Percentiles rank a stretch among this genome's conserved stretches.
Evolutionary conservation across 2,888 invertebrate genomes (phyloP).

Genomic region (Synergus gifuensis): DNA sequence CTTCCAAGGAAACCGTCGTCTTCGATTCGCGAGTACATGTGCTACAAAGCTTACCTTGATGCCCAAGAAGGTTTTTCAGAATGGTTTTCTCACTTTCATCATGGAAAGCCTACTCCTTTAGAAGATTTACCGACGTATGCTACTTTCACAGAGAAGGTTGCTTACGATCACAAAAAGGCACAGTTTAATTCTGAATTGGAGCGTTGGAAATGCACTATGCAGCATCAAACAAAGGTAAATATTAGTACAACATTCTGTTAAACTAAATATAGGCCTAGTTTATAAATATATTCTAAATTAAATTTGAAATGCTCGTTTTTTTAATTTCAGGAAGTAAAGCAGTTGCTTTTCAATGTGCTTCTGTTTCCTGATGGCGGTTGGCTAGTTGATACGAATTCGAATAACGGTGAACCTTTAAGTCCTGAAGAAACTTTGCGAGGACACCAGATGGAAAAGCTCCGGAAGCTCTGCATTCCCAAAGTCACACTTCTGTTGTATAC

Average conservation of each 20-base stretch:
- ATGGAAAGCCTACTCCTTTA: constrained; percentile 87
- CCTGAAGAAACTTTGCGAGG: constrained; percentile 80
- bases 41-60: constrained; percentile 92
- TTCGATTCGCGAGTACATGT: constrained; percentile 89
- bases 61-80: constrained; percentile 93
- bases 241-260: constrained; percentile 3
- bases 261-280: too few species aligned
- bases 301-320: constrained; percentile 36
- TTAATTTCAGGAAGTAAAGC: constrained; percentile 83
- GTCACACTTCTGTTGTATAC: constrained; percentile 87
- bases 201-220: constrained; percentile 85
- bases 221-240: constrained; percentile 84
- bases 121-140: constrained; percentile 81
- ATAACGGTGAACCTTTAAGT: constrained; percentile 78
- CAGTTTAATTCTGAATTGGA: constrained; percentile 89
- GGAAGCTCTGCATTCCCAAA: constrained; percentile 92
- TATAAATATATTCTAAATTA: neutral
- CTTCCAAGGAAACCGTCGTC: constrained; percentile 77
- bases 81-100: constrained; percentile 92
- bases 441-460: constrained; percentile 86
- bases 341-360: constrained; percentile 90
- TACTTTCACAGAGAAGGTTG: constrained; percentile 92
- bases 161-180: constrained; percentile 90
- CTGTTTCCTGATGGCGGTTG: constrained; percentile 94
- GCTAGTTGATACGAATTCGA: constrained; percentile 86